Percentiles rank a stretch among this genome's conserved stretches.
phyloP scores from a whole-genome alignment of 2,113 vertebrate genomes.

The Hipposideros armiger region DNA sequence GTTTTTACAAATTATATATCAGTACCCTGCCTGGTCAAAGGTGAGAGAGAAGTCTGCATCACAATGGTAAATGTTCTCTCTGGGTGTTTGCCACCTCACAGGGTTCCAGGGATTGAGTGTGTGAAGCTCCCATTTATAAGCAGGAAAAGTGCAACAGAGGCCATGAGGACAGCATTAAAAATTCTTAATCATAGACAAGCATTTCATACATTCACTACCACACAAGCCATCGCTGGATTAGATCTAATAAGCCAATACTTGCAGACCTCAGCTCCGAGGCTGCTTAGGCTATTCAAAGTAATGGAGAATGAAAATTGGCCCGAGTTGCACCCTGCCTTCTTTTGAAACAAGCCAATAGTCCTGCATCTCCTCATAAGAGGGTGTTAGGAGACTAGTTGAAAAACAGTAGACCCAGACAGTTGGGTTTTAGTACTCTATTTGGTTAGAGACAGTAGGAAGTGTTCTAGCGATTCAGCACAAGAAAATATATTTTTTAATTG shows the following conservation, averaged over 20 bases:
- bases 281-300: conserved; percentile 36
- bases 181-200: conserved; percentile 57
- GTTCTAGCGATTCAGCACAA: background rate
- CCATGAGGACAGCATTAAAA: conserved; percentile 63
- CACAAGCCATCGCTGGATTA: conserved; percentile 60
- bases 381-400: background rate
- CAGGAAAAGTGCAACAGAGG: conserved; percentile 32
- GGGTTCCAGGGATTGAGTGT: background rate
- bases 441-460: background rate
- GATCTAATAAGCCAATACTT: conserved; percentile 57
- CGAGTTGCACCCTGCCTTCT: background rate
- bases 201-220: conserved; percentile 71
- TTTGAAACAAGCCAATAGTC: conserved; percentile 13
- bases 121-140: conserved; percentile 53
- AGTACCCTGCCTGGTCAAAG: conserved; percentile 26
- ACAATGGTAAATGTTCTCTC: background rate
- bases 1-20: conserved; percentile 39
- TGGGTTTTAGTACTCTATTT: background rate
- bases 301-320: background rate
- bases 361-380: background rate
- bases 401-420: background rate
- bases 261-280: conserved; percentile 3
- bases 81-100: background rate
- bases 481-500: background rate
- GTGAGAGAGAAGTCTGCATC: conserved; percentile 30